Conservation (phyloP, 1,140 invertebrate species). For the Himalopsyche phryganea region DNA sequence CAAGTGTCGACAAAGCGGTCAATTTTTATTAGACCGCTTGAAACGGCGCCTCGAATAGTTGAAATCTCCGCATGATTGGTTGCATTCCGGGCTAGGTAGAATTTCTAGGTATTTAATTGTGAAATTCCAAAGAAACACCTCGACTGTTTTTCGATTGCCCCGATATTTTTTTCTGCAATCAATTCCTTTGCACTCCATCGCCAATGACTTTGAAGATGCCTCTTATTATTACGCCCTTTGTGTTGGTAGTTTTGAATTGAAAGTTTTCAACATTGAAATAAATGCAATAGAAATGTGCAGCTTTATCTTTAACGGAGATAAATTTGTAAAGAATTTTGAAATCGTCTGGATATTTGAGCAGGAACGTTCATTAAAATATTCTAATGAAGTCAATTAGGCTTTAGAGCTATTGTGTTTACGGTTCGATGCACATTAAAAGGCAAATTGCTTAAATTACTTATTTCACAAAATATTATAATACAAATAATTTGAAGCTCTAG, state of each 20-base stretch:
- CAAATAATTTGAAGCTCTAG: neutral
- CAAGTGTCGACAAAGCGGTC: neutral
- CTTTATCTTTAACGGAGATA: no score
- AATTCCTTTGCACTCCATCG: slow-evolving; percentile 18
- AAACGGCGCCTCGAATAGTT: neutral
- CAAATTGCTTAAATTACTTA: neutral
- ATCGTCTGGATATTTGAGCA: no score
- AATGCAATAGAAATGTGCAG: no score
- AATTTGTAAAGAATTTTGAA: no score
- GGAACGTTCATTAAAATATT: no score
- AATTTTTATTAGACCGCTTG: slow-evolving; percentile 3
- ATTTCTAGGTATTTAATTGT: slow-evolving; percentile 31
- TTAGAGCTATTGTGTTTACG: no score
- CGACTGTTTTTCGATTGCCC: slow-evolving; percentile 5
- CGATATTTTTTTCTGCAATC: slow-evolving; percentile 18
- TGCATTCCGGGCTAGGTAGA: neutral
- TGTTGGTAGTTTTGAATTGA: slow-evolving; percentile 10
- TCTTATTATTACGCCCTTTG: slow-evolving; percentile 18
- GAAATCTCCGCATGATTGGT: slow-evolving; percentile 18
- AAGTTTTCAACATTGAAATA: slow-evolving; percentile 3
- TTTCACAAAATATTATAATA: neutral
- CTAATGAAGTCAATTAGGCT: neutral
- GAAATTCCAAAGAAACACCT: slow-evolving; percentile 34
- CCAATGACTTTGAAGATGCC: slow-evolving; percentile 20
- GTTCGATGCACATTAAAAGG: no score